These are phyloP conservation scores for Melozone crissalis DNA, from an alignment of 2,113 vertebrate genomes.

Conservation along the genomic window DNA sequence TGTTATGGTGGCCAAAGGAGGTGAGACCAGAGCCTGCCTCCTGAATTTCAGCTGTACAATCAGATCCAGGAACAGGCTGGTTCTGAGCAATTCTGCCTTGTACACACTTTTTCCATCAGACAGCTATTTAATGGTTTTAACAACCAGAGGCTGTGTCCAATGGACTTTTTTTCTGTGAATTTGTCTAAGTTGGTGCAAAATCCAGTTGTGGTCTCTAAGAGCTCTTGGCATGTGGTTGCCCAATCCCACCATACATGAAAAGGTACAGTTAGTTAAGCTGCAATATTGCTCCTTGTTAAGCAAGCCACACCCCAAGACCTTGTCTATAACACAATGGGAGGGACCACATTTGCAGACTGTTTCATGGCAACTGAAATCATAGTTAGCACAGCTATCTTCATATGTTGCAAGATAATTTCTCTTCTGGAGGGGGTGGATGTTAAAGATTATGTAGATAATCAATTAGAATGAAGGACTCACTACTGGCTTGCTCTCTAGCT, in stretches of 20 bases:
- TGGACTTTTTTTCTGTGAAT: not conserved
- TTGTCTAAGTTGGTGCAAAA: not conserved
- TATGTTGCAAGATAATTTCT: constrained; percentile 32
- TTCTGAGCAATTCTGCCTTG: not conserved
- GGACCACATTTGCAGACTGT: not conserved
- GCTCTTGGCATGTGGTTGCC: not conserved
- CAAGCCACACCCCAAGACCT: not conserved
- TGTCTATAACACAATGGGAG: not conserved
- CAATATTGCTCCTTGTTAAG: not conserved
- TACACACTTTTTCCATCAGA: not conserved
- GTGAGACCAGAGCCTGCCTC: not conserved
- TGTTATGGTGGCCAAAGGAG: not conserved
- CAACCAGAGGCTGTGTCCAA: not conserved
- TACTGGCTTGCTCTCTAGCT: not conserved
- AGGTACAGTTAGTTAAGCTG: not conserved
- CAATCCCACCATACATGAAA: not conserved
- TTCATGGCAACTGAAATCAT: constrained; percentile 38
- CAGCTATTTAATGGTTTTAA: not conserved
- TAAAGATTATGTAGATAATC: constrained; percentile 24
- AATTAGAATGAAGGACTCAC: not conserved
- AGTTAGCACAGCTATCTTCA: constrained; percentile 21
- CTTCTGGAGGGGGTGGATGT: not conserved
- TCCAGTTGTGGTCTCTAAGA: not conserved
- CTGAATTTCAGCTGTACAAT: not conserved
- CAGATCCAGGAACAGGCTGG: not conserved